Conservation (phyloP, 2,888 invertebrate species). For the Melanotus villosus region DNA sequence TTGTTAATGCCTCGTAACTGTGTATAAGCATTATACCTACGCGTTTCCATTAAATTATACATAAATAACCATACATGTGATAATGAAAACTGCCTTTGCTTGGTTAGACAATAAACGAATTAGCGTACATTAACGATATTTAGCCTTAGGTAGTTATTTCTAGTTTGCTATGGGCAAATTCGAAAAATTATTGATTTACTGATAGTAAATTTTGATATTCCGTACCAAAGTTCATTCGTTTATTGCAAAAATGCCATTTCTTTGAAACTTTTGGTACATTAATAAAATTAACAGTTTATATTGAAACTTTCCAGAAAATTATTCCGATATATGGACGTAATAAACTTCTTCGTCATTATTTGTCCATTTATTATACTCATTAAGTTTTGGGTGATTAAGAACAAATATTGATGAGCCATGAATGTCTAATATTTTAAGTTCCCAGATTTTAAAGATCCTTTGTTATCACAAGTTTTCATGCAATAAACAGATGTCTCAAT, state of each 20-base stretch:
- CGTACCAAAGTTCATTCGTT: too few relatives aligned
- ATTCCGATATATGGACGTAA: slow-evolving; percentile 12
- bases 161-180: not conserved
- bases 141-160: not conserved
- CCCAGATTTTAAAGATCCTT: not conserved
- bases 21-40: slow-evolving; percentile 14
- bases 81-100: slow-evolving; percentile 14
- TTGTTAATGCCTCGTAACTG: slow-evolving; percentile 6
- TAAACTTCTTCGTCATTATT: slow-evolving; percentile 50
- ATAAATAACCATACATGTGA: slow-evolving; percentile 18
- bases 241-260: too few relatives aligned
- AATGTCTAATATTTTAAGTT: slow-evolving; percentile 8
- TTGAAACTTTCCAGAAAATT: slow-evolving; percentile 28
- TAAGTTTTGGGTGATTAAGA: slow-evolving; percentile 23
- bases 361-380: slow-evolving; percentile 50
- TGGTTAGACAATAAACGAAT: slow-evolving; percentile 2
- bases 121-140: not conserved
- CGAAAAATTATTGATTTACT: not conserved
- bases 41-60: slow-evolving; percentile 23
- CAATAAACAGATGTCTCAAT: too few relatives aligned
- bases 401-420: slow-evolving; percentile 29
- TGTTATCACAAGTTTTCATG: too few relatives aligned
- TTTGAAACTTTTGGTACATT: too few relatives aligned
- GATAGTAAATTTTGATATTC: not conserved
- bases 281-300: slow-evolving; percentile 9